Evolutionary conservation across 2,888 invertebrate genomes (phyloP), one percentile per base, ranked within the genome.

Genomic region (Frankliniella intonsa): DNA sequence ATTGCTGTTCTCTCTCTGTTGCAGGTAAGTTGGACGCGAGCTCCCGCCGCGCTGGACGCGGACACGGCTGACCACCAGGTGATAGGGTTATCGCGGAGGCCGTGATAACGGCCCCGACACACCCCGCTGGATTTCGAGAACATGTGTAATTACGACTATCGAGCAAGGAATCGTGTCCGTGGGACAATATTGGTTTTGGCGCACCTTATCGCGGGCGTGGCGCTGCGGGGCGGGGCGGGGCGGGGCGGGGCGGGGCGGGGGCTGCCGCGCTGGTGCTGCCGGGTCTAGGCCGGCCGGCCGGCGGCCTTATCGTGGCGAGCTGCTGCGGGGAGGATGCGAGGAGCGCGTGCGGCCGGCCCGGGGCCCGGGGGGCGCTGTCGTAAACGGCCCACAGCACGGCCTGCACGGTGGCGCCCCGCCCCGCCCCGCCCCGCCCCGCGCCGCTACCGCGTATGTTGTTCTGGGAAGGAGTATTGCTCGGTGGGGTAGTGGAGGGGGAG

Each of bases 181-280:
- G 8, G 62, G 69, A 76, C 69, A 76, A 76, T 76, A 76, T 76
- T 76, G 69, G 25, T 76, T 76, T 76, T 76, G 25, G 22, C 55
- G 55, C 55, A 14, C 25, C 69, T 9, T 76, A 76, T 76, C 69
- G 69, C 12, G 22, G 69, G 19, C 3, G 69, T 7, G n/a, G 11
- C 22, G 22, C 22, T 12, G 69, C 9, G 22, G n/a, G 69, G 69
- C 9, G 11, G 69, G n/a, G 69, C 55, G n/a, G 22, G 69, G 19
- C 3, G 69, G 22, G n/a, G 11, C 22, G 22, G n/a, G 8, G 69
- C 9, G 22, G n/a, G 69, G 69, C 9, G 11, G 38, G 38, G 38
- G 38, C 38, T 3, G 3, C 38, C 38, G 38, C 38, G 38, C 38
- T 3, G 38, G 38, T 38, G 38, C 38, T 38, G 38, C 38, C 38